These are phyloP conservation scores for Orthonyx spaldingii DNA, from an alignment of 2,113 vertebrate species.

Conservation along the genomic window DNA sequence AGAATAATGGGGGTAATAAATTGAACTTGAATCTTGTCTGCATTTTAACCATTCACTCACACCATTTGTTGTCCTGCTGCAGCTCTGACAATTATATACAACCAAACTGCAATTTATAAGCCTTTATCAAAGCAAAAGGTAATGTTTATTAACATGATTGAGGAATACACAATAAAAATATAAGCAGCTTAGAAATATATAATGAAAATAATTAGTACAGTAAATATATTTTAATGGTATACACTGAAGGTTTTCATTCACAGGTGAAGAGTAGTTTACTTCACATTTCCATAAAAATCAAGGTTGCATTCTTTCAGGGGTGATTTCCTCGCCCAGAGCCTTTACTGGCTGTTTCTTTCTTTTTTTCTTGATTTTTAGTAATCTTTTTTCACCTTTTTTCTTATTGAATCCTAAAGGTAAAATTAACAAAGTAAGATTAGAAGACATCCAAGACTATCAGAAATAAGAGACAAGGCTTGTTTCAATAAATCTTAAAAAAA, in stretches of 20 bases:
- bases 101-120: background rate
- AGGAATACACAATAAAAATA: constrained; percentile 17
- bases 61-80: background rate
- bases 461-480: background rate
- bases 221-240: background rate
- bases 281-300: background rate
- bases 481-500: background rate
- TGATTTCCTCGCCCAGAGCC: background rate
- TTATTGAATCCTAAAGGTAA: constrained; percentile 56
- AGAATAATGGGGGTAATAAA: background rate
- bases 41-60: background rate
- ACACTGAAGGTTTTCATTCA: background rate
- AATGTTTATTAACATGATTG: background rate
- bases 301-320: constrained; percentile 11
- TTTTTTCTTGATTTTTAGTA: constrained; percentile 65
- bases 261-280: background rate
- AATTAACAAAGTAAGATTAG: background rate
- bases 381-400: background rate
- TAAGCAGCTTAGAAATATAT: background rate
- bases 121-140: background rate
- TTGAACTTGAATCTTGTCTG: background rate
- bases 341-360: constrained; percentile 49
- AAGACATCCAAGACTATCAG: background rate
- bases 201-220: constrained; percentile 3
- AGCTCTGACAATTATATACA: background rate